Base-by-base conservation (phyloP, 1,140 invertebrate species). In the Tetramorium simillimum region DNA sequence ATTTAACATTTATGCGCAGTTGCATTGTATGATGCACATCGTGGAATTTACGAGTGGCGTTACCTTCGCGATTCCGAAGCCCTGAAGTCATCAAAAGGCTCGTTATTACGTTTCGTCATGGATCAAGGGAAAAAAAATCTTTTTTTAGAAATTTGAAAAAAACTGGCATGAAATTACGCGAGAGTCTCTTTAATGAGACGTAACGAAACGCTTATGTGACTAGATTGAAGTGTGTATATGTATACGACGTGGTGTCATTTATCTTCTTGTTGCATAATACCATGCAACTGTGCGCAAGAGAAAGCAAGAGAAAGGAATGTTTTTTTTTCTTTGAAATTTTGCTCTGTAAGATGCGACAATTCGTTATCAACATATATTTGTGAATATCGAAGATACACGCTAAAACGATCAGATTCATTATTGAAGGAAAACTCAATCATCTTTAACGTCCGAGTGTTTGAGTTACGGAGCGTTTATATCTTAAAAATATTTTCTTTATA, bases 1-100 rank as follows among this genome's bases (percentile, higher is more conserved):
- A 84, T 73, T 73, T 73, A 75, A 60, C 67, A 75, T 73, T 81
- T 81, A 51, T 75, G 80, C 37, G 53, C 80, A 49, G 43, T 16
- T 60, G 37, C 43, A 60, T 56, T 24, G 80, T 56, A 40, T 46
- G 53, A 60, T 73, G 46, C 67, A 18, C 43, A 46, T 81, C 51
- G 12, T 28, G 43, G 63, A 37, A 73, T 60, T 60, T 73, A 53
- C n/a, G 14, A 9, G 40, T 49, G 51, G 46, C 53, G 40, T 58
- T 58, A 73, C 14, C 49, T 49, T 37, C 37, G 80, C 24, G 40
- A 73, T 46, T 58, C 37, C 37, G 18, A 72, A 46, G 5, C 7
- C 24, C n/a, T 21, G n/a, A 60, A 21, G 18, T 65, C 76, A 37
- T 10, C 40, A 49, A 28, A 14, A 43, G 16, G 21, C 18, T 72